A percentile compares a stretch with the other conserved stretches of the same genome.
These are phyloP conservation scores for Jacana jacana DNA, from an alignment of 2,113 vertebrate genomes.

Conservation along the genomic window DNA sequence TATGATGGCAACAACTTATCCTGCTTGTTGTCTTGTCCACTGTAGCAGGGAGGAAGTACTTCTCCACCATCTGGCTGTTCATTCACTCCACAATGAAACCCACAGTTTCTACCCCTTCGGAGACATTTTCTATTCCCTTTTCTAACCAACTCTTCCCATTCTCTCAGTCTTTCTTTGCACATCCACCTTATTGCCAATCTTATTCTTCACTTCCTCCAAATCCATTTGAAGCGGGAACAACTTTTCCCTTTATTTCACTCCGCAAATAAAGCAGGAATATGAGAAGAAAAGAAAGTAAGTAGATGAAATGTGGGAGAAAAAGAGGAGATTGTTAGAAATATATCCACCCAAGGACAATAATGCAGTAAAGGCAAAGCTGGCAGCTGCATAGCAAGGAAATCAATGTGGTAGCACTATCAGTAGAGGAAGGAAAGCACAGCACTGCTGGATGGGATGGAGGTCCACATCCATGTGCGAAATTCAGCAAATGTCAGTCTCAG, in stretches of 20 bases:
- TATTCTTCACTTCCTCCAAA: background rate
- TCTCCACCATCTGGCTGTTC: background rate
- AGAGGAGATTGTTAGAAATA: background rate
- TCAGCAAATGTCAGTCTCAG: background rate
- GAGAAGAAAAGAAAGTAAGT: background rate
- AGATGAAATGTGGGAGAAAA: background rate
- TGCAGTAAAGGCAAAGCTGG: background rate
- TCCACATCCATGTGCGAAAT: accelerated
- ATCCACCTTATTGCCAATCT: background rate
- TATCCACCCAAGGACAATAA: background rate
- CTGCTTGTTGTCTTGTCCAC: background rate
- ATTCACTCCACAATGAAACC: background rate
- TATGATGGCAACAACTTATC: background rate
- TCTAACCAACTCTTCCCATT: background rate
- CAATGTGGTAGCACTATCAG: background rate
- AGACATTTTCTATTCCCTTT: background rate
- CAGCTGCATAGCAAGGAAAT: background rate
- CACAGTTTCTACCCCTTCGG: background rate
- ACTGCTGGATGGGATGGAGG: accelerated
- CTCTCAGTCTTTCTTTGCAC: background rate
- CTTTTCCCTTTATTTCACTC: background rate
- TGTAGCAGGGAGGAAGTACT: background rate
- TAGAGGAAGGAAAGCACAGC: background rate
- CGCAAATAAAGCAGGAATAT: background rate
- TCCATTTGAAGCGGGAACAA: background rate